Percentiles rank a stretch among this genome's conserved stretches.
phyloP scores from a whole-genome alignment of 2,888 invertebrate species.

The Leucoma salicis region DNA sequence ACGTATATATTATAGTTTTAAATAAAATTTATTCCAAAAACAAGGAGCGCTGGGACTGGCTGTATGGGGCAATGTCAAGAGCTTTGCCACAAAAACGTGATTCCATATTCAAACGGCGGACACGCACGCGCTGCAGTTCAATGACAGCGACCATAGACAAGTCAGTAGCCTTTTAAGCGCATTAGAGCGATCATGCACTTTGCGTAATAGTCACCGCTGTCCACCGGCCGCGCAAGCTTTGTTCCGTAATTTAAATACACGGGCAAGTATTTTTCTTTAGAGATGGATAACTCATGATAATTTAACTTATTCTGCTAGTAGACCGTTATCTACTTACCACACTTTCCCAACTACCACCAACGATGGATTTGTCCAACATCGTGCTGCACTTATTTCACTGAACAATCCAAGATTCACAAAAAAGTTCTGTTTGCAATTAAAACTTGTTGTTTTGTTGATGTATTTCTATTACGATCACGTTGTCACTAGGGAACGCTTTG shows the following conservation, averaged over 20 bases:
- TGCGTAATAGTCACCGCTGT: slow-evolving; percentile 57
- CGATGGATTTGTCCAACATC: slow-evolving; percentile 73
- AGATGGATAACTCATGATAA: slow-evolving; percentile 6
- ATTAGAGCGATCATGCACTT: slow-evolving; percentile 64
- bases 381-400: slow-evolving; percentile 37
- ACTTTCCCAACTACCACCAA: slow-evolving; percentile 78
- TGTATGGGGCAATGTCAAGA: slow-evolving; percentile 71
- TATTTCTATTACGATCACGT: slow-evolving; percentile 60
- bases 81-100: slow-evolving; percentile 61
- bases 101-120: slow-evolving; percentile 65
- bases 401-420: slow-evolving; percentile 46
- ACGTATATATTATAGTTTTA: slow-evolving; percentile 49
- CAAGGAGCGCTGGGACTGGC: slow-evolving; percentile 50
- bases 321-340: slow-evolving; percentile 60
- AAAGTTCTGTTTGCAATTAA: slow-evolving; percentile 34
- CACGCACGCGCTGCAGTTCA: slow-evolving; percentile 64
- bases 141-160: slow-evolving; percentile 68
- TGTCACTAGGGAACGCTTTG: slow-evolving; percentile 52
- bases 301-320: slow-evolving; percentile 8
- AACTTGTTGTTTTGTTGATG: slow-evolving; percentile 28
- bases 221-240: slow-evolving; percentile 26
- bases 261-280: slow-evolving; percentile 19
- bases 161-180: slow-evolving; percentile 69
- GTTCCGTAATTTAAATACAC: slow-evolving; percentile 49
- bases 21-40: slow-evolving; percentile 37